Evolutionary conservation across 2,797 vertebrate genomes (phyloP).

Genomic region (Percopsis omiscomaycus): DNA sequence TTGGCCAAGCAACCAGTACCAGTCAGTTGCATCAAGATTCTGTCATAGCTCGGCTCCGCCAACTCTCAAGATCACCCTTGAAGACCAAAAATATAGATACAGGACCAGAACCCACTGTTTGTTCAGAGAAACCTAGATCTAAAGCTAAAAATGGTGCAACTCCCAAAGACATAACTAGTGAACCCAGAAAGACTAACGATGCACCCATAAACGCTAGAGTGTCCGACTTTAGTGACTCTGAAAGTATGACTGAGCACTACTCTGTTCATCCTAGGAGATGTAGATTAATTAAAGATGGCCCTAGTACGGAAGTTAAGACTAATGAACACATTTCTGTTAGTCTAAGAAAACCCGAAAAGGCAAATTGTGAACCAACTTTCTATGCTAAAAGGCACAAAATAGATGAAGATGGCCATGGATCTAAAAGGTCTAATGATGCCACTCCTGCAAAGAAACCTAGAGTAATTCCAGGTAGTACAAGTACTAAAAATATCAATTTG

Average conservation of each 20-base stretch:
- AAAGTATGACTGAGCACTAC: not conserved
- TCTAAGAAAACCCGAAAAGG: not conserved
- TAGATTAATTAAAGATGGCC: slow-evolving; percentile 4
- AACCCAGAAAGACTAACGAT: too few relatives aligned
- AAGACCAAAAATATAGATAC: slow-evolving; percentile 17
- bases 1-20: slow-evolving; percentile 7
- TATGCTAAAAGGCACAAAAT: not conserved
- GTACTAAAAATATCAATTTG: not conserved
- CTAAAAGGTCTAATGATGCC: not conserved
- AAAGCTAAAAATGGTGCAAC: slow-evolving; percentile 3
- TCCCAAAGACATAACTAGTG: not conserved
- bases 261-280: slow-evolving; percentile 4
- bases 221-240: too few relatives aligned
- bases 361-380: not conserved
- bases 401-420: not conserved
- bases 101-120: not conserved
- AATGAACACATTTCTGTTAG: slow-evolving; percentile 1
- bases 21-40: slow-evolving; percentile 17
- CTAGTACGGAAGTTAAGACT: not conserved
- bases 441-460: not conserved
- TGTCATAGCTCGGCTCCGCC: slow-evolving; percentile 41
- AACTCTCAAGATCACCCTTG: slow-evolving; percentile 37
- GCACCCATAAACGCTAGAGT: too few relatives aligned
- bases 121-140: slow-evolving; percentile 12
- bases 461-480: not conserved